Evolutionary conservation across 2,888 invertebrate species (phyloP), one percentile per base, ranked within the genome.

Genomic region (Pediacus dermestoides): DNA sequence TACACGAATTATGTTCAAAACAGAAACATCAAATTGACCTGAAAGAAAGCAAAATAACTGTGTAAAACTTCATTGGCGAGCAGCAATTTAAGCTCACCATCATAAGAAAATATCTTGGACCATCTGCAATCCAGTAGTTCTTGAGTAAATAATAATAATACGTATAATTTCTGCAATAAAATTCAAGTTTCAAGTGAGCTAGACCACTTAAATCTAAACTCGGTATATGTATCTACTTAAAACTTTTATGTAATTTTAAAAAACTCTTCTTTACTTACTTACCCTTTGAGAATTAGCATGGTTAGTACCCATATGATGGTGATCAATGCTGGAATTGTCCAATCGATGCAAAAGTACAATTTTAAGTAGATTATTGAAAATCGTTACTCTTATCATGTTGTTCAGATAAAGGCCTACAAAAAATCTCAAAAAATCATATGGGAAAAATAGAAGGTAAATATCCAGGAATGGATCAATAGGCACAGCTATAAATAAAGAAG

Each of bases 41-140:
- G 71, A 15, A 52, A 53, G 14, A 46, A 14, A 26, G 11, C 10
- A 18, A n/a, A n/a, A n/a, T n/a, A n/a, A n/a, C n/a, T n/a, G n/a
- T n/a, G n/a, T n/a, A n/a, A n/a, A n/a, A n/a, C n/a, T n/a, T n/a
- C n/a, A n/a, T n/a, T n/a, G n/a, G n/a, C n/a, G 21, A 18, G 21
- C n/a, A 18, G 21, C 6, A 18, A 18, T 18, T 8, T 44, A 4
- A 37, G 70, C 79, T 78, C 71, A 93, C 91, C 72, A 84, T 61
- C 51, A 94, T 82, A 12, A 92, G 81, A 2, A 77, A 76, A 40
- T 88, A 74, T 34, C 94, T 73, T 0, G 93, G 93, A 12, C 86
- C 92, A 68, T 95, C 93, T 14, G 93, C 71, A 49, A 94, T 88
- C 92, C 93, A 94, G 64, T 88, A 92, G 54, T 83, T 81, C 0